phyloP scores from a whole-genome alignment of 2,888 invertebrate species.

The Cheiracanthium punctorium region DNA sequence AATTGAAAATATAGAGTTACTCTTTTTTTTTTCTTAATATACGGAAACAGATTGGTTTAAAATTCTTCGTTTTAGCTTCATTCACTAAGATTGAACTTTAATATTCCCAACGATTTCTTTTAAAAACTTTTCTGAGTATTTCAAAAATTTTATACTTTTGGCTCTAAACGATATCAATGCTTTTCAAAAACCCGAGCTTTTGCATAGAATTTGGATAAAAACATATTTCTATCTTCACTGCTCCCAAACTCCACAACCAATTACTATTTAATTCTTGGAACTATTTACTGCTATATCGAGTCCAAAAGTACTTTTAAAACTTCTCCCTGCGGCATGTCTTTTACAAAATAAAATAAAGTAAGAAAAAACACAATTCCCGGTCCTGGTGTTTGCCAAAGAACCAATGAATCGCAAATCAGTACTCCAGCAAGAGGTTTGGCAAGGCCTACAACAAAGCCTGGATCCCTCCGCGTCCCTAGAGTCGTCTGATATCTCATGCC shows the following conservation, averaged over 20 bases:
- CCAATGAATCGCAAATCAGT: constrained; percentile 62
- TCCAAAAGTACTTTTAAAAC: constrained; percentile 15
- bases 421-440: constrained; percentile 44
- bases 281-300: constrained; percentile 12
- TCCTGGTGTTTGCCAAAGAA: constrained; percentile 16
- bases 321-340: constrained; percentile 12
- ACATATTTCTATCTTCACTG: constrained; percentile 8
- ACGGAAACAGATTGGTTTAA: neutral
- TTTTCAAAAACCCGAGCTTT: neutral
- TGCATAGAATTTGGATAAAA: neutral
- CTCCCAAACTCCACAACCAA: neutral
- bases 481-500: constrained; percentile 28
- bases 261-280: constrained; percentile 10
- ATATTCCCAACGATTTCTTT: neutral
- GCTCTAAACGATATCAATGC: constrained; percentile 4
- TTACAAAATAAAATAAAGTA: neutral
- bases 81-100: neutral
- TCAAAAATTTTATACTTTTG: neutral
- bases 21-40: too few relatives aligned
- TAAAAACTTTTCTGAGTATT: neutral
- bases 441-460: constrained; percentile 34
- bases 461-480: constrained; percentile 27
- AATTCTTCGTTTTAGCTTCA: neutral
- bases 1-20: too few relatives aligned
- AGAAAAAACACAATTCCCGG: neutral